Evolutionary conservation across 2,797 vertebrate genomes (phyloP).

Genomic region (Bufotes viridis): DNA sequence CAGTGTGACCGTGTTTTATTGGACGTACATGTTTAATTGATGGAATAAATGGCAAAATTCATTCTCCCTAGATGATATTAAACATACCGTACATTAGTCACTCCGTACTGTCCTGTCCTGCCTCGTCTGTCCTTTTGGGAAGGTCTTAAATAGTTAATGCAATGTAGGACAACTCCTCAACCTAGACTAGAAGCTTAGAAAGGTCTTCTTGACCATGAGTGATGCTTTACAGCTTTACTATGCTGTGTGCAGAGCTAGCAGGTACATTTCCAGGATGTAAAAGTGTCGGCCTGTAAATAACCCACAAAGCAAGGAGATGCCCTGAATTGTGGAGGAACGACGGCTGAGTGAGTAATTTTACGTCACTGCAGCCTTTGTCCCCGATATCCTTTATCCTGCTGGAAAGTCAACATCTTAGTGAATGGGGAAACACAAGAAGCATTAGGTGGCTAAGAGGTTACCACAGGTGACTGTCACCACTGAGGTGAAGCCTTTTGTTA

Average conservation of each 20-base stretch:
- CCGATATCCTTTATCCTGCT: slow-evolving; percentile 16
- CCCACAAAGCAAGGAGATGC: slow-evolving; percentile 1
- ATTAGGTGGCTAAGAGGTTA: background rate
- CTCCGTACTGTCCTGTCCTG: background rate
- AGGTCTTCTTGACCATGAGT: background rate
- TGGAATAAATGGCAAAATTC: background rate
- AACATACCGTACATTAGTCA: background rate
- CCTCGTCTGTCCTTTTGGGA: background rate
- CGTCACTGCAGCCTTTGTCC: slow-evolving; percentile 16
- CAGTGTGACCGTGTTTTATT: background rate
- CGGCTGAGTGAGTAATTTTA: background rate
- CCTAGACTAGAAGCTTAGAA: background rate
- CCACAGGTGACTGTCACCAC: background rate
- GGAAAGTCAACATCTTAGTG: background rate
- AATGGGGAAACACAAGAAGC: background rate
- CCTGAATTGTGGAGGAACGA: slow-evolving; percentile 32
- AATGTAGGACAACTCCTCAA: background rate
- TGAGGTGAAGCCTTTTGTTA: background rate
- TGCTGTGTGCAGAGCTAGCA: background rate
- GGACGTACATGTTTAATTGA: background rate
- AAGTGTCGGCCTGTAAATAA: background rate
- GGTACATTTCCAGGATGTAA: slow-evolving; percentile 45
- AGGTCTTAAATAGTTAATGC: background rate
- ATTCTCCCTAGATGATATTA: background rate
- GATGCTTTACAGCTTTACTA: background rate